Conservation (phyloP, 2,797 vertebrate species). For the Garrulus glandarius region DNA sequence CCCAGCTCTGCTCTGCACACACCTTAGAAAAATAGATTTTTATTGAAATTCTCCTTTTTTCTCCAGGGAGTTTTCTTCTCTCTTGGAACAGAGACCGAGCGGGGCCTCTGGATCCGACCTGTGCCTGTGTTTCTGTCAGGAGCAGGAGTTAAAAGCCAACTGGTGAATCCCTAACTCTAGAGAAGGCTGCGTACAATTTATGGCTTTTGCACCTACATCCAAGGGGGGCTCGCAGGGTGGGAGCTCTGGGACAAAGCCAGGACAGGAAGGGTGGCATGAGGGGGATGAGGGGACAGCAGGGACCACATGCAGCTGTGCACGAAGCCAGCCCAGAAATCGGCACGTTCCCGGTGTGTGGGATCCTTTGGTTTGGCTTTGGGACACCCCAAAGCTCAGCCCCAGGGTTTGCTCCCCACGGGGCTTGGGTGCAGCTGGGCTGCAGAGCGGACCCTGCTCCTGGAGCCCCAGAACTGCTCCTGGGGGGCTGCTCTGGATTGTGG, state of each 20-base stretch:
- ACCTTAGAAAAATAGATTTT: constrained; percentile 75
- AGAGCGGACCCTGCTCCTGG: background rate
- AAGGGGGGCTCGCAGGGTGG: background rate
- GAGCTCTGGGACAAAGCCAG: background rate
- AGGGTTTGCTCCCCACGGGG: fast-evolving
- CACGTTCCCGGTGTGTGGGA: fast-evolving
- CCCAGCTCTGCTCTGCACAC: background rate
- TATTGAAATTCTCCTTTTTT: constrained; percentile 48
- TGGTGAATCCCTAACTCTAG: background rate
- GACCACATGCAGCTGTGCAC: constrained; percentile 19
- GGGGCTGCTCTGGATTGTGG: fast-evolving
- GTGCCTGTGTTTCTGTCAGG: background rate
- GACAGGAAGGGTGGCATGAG: fast-evolving
- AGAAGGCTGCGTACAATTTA: constrained; percentile 58
- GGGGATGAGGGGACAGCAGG: background rate
- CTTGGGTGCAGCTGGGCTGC: background rate
- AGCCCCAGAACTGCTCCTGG: background rate
- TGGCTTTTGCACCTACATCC: constrained; percentile 70
- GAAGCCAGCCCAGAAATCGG: background rate
- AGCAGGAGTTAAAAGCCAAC: constrained; percentile 22
- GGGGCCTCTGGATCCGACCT: fast-evolving
- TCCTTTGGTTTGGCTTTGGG: constrained; percentile 27
- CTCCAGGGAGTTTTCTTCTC: background rate
- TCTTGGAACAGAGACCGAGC: background rate
- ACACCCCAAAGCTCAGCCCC: background rate